Conservation (phyloP, 2,113 vertebrate species). For the Ammodytes dubius region DNA sequence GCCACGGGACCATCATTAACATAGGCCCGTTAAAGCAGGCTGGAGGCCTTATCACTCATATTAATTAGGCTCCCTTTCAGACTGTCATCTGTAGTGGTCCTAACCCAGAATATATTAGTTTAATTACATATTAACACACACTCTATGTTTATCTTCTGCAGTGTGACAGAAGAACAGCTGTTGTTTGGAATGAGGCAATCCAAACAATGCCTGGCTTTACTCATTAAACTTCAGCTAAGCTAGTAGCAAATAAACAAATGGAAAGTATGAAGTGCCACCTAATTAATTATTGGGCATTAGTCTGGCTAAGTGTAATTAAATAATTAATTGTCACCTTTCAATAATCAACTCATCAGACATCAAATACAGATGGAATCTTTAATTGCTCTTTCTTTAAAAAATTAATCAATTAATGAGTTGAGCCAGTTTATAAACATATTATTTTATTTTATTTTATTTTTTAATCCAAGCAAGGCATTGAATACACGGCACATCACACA, state of each 20-base stretch:
- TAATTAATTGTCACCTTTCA: neutral
- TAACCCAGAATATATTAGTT: neutral
- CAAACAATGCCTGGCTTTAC: neutral
- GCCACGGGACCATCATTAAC: constrained; percentile 77
- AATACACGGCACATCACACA: neutral
- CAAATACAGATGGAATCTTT: neutral
- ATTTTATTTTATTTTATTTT: too few relatives aligned
- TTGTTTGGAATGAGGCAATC: neutral
- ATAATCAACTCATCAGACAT: neutral
- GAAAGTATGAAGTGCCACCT: neutral
- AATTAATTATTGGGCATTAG: neutral
- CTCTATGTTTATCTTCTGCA: constrained; percentile 7
- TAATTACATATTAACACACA: neutral
- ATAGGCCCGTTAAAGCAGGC: constrained; percentile 64
- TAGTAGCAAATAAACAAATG: neutral
- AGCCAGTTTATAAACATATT: too few relatives aligned
- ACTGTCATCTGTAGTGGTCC: neutral
- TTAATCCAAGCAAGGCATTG: neutral
- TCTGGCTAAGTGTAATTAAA: neutral
- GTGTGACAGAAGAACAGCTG: neutral
- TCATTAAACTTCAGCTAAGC: neutral
- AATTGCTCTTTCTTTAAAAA: neutral
- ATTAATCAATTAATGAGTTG: neutral
- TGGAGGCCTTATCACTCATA: constrained; percentile 38
- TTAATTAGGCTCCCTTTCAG: constrained; percentile 26